Evolutionary conservation across 2,113 vertebrate genomes (phyloP), one percentile per base, ranked within the genome.

Genomic region (Amphilophus citrinellus): DNA sequence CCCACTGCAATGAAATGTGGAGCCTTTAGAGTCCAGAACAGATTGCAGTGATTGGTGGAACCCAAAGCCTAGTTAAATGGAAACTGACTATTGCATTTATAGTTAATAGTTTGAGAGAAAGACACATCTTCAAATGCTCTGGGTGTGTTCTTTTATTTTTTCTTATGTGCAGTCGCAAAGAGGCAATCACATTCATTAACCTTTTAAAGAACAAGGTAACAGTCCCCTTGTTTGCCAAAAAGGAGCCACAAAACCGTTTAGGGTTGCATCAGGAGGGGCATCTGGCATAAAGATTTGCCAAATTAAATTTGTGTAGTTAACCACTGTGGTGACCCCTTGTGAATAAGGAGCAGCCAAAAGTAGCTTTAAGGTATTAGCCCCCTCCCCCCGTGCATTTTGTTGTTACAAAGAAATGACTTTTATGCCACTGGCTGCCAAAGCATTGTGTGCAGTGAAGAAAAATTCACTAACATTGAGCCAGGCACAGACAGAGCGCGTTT

Each of bases 401-500:
- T 32, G 87, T 61, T 61, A 18, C 35, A 32, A 50, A 18, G 2
- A 50, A 32, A 50, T 56, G 32, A 5, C 50, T 53, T 47, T 60
- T 10, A 27, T 30, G 30, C 61, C 9, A 32, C 44, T 42, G 6
- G 9, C 37, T 47, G 15, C 27, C 47, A 77, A 65, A 86, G 39
- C 63, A 37, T 22, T 73, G 30, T 79, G 58, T 57, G 20, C 2
- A 61, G 50, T 0, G 22, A 83, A 59, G 11, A 65, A 58, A 79
- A 63, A 24, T 18, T 62, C 20, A 62, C 57, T 53, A 63, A 68
- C 65, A 81, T 3, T 4, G 32, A 79, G 37, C 39, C 22, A 2
- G 57, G 24, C 58, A 39, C 65, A 82, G 84, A 84, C 59, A 77
- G 60, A 77, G 22, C n/a, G 7, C 18, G 9, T 61, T 79, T 79